These are phyloP conservation scores for Macropodus opercularis DNA, from an alignment of 2,797 vertebrate species.

Conservation along the genomic window DNA sequence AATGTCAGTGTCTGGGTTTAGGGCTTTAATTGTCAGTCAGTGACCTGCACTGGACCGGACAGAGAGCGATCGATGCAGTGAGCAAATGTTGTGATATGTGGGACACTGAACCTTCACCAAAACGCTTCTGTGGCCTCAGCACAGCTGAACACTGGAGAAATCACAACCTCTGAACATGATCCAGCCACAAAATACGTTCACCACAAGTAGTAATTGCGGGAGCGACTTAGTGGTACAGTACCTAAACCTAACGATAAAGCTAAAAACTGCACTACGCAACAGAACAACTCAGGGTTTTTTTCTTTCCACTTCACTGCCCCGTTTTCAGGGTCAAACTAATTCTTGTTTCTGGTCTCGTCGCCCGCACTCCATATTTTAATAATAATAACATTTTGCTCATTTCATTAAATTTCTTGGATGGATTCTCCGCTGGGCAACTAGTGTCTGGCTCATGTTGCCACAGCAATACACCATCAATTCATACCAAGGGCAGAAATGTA, in stretches of 20 bases:
- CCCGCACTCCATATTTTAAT: conserved; percentile 5
- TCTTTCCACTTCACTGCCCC: neutral
- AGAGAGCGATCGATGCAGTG: too few relatives aligned
- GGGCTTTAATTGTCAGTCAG: too few relatives aligned
- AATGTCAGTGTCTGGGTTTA: too few relatives aligned
- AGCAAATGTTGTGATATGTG: too few relatives aligned
- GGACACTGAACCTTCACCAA: neutral
- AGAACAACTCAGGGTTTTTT: too few relatives aligned
- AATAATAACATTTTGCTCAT: neutral
- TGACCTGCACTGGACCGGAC: too few relatives aligned
- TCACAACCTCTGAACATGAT: neutral
- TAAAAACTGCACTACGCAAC: too few relatives aligned
- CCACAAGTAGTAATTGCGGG: neutral
- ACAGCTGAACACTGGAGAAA: too few relatives aligned
- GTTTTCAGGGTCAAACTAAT: conserved; percentile 12
- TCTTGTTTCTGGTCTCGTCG: conserved; percentile 6
- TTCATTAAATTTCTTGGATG: conserved; percentile 32
- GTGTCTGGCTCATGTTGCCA: conserved; percentile 37
- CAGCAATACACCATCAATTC: conserved; percentile 28
- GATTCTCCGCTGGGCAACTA: conserved; percentile 37
- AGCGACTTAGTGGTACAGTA: neutral
- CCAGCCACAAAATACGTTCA: neutral
- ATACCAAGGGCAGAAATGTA: conserved; percentile 28
- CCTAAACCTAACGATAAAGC: neutral
- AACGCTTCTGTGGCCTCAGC: neutral